Conservation (phyloP, 2,888 invertebrate species). For the Gerosis bhagava region DNA sequence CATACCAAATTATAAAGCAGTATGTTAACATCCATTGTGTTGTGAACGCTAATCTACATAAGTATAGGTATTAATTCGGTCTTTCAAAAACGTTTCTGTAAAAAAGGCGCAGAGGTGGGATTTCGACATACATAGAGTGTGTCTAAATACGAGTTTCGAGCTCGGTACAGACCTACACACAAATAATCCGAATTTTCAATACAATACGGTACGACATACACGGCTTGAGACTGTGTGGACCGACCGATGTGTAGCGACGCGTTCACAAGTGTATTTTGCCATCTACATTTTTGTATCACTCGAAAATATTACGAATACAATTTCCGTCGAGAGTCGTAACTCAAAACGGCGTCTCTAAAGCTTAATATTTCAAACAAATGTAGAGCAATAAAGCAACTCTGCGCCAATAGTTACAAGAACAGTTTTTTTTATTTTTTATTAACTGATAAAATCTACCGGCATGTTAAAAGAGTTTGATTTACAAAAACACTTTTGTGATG, state of each 20-base stretch:
- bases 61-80: conserved; percentile 79
- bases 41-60: conserved; percentile 74
- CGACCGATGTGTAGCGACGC: conserved; percentile 36
- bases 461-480: conserved; percentile 52
- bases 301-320: conserved; percentile 12
- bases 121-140: conserved; percentile 58
- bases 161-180: conserved; percentile 42
- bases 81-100: conserved; percentile 76
- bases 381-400: conserved; percentile 29
- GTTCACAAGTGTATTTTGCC: conserved; percentile 39
- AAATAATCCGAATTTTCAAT: conserved; percentile 62
- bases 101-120: conserved; percentile 56
- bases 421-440: conserved; percentile 39
- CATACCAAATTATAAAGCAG: conserved; percentile 67
- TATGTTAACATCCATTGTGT: conserved; percentile 75
- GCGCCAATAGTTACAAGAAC: conserved; percentile 31
- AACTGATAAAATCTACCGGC: conserved; percentile 41
- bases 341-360: conserved; percentile 9
- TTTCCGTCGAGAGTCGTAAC: conserved; percentile 25
- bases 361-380: conserved; percentile 20
- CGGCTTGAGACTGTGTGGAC: conserved; percentile 43
- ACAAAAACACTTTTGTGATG: conserved; percentile 67
- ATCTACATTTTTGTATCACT: conserved; percentile 12
- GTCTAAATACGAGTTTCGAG: conserved; percentile 25
- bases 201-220: conserved; percentile 49